A percentile compares a stretch with the other conserved stretches of the same genome.
phyloP scores from a whole-genome alignment of 2,113 vertebrate species.

The Coregonus clupeaformis region DNA sequence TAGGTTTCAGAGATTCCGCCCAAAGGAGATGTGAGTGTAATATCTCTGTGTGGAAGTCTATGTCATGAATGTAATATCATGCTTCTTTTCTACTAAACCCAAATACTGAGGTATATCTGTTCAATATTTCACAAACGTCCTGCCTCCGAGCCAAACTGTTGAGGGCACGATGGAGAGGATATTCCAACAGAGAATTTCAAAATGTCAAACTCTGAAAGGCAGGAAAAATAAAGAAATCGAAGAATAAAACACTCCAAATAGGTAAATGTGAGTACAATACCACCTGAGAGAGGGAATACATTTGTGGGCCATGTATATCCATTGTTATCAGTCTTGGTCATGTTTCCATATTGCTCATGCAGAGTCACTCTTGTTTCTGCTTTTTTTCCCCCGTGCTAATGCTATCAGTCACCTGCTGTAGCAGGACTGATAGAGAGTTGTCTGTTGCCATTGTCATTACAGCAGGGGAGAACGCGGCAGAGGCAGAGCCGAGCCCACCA shows the following conservation, averaged over 20 bases:
- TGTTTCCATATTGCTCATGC: conserved; percentile 52
- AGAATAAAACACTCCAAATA: conserved; percentile 27
- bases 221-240: conserved; percentile 37
- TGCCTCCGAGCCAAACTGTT: conserved; percentile 44
- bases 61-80: conserved; percentile 58
- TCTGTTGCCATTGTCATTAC: conserved; percentile 68
- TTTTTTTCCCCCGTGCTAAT: conserved; percentile 51
- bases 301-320: conserved; percentile 47
- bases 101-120: conserved; percentile 43
- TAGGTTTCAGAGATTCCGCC: too few relatives aligned
- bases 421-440: conserved; percentile 59
- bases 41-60: conserved; percentile 55
- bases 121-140: conserved; percentile 65
- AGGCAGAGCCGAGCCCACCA: conserved; percentile 41
- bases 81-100: conserved; percentile 20
- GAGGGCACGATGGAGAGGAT: conserved; percentile 36
- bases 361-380: conserved; percentile 56
- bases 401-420: conserved; percentile 60
- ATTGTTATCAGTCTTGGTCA: conserved; percentile 50
- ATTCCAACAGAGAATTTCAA: conserved; percentile 40
- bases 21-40: conserved; percentile 65
- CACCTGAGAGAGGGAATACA: conserved; percentile 36
- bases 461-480: conserved; percentile 29
- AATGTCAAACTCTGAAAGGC: conserved; percentile 49
- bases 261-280: conserved; percentile 41